Evolutionary conservation across 2,113 vertebrate genomes (phyloP), one percentile per base, ranked within the genome.

Genomic region (Limnothrissa miodon): DNA sequence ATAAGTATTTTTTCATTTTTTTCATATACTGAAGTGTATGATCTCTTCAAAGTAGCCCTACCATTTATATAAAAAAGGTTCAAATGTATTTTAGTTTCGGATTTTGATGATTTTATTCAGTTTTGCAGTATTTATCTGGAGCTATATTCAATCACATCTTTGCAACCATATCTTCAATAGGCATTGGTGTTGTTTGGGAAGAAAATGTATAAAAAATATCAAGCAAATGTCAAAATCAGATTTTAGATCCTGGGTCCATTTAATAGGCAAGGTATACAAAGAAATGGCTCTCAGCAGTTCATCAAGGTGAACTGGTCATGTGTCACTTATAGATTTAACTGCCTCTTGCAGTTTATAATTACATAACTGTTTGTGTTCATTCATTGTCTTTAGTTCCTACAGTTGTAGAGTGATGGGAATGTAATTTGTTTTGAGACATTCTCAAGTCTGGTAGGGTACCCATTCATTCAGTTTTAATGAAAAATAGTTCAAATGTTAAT

Each of bases 401-500:
- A 53, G 48, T 19, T 53, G 48, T 53, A 42, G 42, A 4, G 42
- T 42, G 42, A 42, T 42, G 42, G 42, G 42, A 6, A 42, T 42
- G 42, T 42, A 42, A 42, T 53, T 19, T 53, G 48, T 53, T 53
- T 21, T 15, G 48, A 21, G 19, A 53, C 17, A 1, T 88, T 92
- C 92, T 93, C 90, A 91, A 93, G 90, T 84, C 86, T 88, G 89
- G 91, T 88, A 90, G 89, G 90, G 92, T 93, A 91, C 89, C 91
- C 92, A 91, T 93, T 94, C 91, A 92, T 91, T 91, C 90, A 90
- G 89, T 74, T 82, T 85, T 53, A 44, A 82, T 82, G 82, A 87
- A 87, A 87, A 87, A 87, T 89, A 89, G 91, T 92, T 94, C 92
- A 93, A 92, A 94, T 94, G 93, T 93, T 93, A 93, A 93, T 93